These are phyloP conservation scores for Hycleus phaleratus DNA, from an alignment of 1,140 invertebrate species.

Conservation along the genomic window DNA sequence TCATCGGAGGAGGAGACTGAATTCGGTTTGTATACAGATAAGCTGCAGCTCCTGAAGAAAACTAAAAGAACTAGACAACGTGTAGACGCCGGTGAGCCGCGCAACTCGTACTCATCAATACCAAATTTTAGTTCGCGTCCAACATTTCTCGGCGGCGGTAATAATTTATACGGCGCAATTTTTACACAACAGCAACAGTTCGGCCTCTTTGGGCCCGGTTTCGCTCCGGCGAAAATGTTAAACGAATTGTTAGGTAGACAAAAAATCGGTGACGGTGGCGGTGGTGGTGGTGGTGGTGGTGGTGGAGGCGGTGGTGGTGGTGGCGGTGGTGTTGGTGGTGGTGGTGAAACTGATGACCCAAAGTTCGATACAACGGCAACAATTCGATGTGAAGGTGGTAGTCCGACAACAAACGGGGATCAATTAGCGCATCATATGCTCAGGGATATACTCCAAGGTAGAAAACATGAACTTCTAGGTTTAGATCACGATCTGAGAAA, in stretches of 20 bases:
- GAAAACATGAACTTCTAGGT: slow-evolving; percentile 66
- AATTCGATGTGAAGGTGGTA: slow-evolving; percentile 33
- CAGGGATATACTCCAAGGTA: slow-evolving; percentile 71
- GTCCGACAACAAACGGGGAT: slow-evolving; percentile 45
- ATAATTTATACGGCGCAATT: slow-evolving; percentile 66
- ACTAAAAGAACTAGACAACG: slow-evolving; percentile 83
- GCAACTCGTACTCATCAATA: slow-evolving; percentile 85
- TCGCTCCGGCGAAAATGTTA: slow-evolving; percentile 75
- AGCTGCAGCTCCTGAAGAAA: slow-evolving; percentile 81
- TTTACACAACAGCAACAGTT: slow-evolving; percentile 67
- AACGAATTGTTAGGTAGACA: slow-evolving; percentile 73
- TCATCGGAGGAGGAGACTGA: slow-evolving; percentile 87
- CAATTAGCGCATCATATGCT: slow-evolving; percentile 75
- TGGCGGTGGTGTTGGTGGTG: neutral
- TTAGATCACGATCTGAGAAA: slow-evolving; percentile 52
- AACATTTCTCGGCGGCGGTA: slow-evolving; percentile 70
- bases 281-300: slow-evolving; percentile 26
- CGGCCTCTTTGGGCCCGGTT: slow-evolving; percentile 68
- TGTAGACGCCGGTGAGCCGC: slow-evolving; percentile 88
- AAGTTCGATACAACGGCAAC: slow-evolving; percentile 27
- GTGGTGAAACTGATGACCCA: slow-evolving; percentile 40
- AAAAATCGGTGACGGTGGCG: slow-evolving; percentile 41
- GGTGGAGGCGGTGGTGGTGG: slow-evolving; percentile 39
- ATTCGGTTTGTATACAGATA: slow-evolving; percentile 83
- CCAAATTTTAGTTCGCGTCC: slow-evolving; percentile 78